Evolutionary conservation across 2,888 invertebrate genomes (phyloP).

Genomic region (Ormyrus nitidulus): DNA sequence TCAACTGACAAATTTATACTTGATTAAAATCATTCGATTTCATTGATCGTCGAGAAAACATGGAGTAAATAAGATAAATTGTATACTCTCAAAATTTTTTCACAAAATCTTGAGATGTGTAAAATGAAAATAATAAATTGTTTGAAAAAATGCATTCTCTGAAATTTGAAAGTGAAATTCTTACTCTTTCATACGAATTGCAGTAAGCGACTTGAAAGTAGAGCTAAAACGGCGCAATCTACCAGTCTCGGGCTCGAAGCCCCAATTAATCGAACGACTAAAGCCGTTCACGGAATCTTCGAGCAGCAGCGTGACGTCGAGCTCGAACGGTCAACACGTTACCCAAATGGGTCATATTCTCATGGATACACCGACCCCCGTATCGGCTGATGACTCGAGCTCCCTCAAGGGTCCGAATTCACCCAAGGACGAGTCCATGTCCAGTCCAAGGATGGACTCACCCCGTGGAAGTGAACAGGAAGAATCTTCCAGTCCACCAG

Average conservation of each 20-base stretch:
- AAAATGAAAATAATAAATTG: too few relatives aligned
- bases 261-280: constrained; percentile 93
- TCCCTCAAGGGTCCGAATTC: constrained; percentile 71
- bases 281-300: constrained; percentile 81
- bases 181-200: constrained; percentile 8
- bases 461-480: constrained; percentile 75
- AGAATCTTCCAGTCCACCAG: constrained; percentile 76
- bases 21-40: too few relatives aligned
- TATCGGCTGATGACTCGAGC: constrained; percentile 71
- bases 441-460: constrained; percentile 71
- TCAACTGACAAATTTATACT: too few relatives aligned
- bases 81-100: too few relatives aligned
- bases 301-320: constrained; percentile 64
- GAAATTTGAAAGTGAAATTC: too few relatives aligned
- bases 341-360: constrained; percentile 75
- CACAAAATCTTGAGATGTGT: too few relatives aligned
- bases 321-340: constrained; percentile 71
- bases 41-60: too few relatives aligned
- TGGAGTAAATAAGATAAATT: too few relatives aligned
- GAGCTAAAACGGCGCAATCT: constrained; percentile 95
- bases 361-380: constrained; percentile 74
- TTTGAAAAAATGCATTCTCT: too few relatives aligned
- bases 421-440: constrained; percentile 70
- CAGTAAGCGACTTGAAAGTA: constrained; percentile 93
- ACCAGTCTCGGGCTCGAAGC: constrained; percentile 97